Evolutionary conservation across 64 coral and sea anemone genomes (phyloP).

Genomic region (Montipora capricornis): DNA sequence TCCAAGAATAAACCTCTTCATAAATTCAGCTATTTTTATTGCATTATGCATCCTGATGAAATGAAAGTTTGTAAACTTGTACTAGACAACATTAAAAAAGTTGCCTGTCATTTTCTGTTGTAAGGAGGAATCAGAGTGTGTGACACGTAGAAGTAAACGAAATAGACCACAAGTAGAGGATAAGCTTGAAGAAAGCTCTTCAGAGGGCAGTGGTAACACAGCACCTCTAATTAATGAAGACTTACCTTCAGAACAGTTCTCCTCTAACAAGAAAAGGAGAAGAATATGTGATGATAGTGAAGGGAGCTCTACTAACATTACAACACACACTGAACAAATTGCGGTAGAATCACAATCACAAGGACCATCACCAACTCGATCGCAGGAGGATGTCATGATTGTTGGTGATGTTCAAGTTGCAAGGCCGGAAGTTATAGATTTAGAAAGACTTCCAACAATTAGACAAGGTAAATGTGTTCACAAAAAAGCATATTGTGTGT

Average conservation of each 20-base stretch:
- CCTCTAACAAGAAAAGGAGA: background rate
- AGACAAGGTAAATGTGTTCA: constrained; percentile 1
- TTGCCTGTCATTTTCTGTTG: background rate
- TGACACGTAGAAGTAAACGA: background rate
- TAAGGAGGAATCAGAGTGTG: constrained; percentile 24
- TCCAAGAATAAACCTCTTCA: too few species aligned
- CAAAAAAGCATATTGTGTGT: background rate
- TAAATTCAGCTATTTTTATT: too few species aligned
- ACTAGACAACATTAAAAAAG: too few species aligned
- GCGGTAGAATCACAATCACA: constrained; percentile 32
- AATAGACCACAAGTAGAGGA: background rate
- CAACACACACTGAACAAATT: constrained; percentile 2
- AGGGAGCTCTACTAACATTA: background rate
- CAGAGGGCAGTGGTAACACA: background rate
- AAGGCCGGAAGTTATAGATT: constrained; percentile 49
- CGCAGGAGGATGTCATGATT: constrained; percentile 35
- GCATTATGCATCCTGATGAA: too few species aligned
- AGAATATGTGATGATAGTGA: constrained; percentile 12
- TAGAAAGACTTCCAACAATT: constrained; percentile 36
- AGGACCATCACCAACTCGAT: background rate
- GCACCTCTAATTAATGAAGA: background rate
- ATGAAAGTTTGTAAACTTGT: too few species aligned
- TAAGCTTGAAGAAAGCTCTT: background rate
- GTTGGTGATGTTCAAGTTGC: constrained; percentile 47
- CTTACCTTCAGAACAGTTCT: background rate